phyloP scores from a whole-genome alignment of 2,888 invertebrate species.

The Drosophila monieri region DNA sequence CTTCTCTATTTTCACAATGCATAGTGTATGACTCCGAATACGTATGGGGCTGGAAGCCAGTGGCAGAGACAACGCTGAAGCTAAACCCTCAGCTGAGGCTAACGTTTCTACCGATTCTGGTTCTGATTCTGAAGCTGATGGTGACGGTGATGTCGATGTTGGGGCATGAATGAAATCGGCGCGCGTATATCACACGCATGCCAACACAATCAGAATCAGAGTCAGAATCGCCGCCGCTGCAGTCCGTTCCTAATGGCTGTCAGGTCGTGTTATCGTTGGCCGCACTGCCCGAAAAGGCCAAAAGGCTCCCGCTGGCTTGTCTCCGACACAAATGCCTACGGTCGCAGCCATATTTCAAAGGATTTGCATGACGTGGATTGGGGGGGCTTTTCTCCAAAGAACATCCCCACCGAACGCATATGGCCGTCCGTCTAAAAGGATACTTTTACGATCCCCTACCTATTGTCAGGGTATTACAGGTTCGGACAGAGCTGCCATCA shows the following conservation, averaged over 20 bases:
- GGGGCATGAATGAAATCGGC: conserved; percentile 48
- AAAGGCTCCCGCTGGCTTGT: conserved; percentile 36
- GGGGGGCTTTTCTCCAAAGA: conserved; percentile 16
- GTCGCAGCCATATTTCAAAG: conserved; percentile 65
- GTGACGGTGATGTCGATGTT: not conserved
- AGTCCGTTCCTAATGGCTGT: conserved; percentile 56
- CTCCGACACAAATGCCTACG: conserved; percentile 24
- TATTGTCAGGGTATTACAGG: conserved; percentile 7
- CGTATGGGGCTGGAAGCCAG: conserved; percentile 1
- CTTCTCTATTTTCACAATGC: conserved; percentile 36
- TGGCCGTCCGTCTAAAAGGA: not conserved
- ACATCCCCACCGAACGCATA: not conserved
- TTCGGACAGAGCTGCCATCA: conserved; percentile 12
- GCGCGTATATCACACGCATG: conserved; percentile 72
- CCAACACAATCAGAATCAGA: conserved; percentile 48
- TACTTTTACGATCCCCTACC: not conserved
- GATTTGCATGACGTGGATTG: conserved; percentile 18
- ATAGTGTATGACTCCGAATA: conserved; percentile 34
- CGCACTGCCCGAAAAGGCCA: conserved; percentile 10
- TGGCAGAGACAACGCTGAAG: not conserved
- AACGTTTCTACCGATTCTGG: not conserved
- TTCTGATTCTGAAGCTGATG: not conserved
- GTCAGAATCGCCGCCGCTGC: conserved; percentile 33
- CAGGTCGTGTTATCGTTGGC: conserved; percentile 62
- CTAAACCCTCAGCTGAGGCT: not conserved